Conservation (phyloP, 2,113 vertebrate species). For the Mustela lutreola region DNA sequence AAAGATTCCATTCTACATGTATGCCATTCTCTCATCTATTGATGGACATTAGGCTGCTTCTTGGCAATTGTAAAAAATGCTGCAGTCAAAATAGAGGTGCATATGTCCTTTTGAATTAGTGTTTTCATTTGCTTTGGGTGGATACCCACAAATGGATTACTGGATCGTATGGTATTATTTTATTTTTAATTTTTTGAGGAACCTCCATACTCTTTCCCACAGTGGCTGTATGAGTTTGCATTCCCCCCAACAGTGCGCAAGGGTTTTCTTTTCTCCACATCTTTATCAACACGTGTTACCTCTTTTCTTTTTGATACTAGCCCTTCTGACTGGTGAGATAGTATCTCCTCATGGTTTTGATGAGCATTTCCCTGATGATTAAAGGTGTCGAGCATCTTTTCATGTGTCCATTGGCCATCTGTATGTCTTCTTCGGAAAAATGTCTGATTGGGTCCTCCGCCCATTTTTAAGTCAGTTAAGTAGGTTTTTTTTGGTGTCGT, state of each 20-base stretch:
- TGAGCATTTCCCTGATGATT: background rate
- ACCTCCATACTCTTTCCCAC: background rate
- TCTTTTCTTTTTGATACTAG: background rate
- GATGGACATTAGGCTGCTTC: background rate
- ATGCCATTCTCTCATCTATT: background rate
- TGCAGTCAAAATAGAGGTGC: background rate
- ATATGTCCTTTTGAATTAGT: background rate
- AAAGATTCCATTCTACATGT: background rate
- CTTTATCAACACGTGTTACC: background rate
- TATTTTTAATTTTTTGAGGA: background rate
- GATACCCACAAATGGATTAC: background rate
- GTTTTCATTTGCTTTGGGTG: background rate
- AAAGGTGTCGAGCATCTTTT: background rate
- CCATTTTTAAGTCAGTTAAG: background rate
- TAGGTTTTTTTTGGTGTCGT: background rate
- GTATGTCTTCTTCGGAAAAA: background rate
- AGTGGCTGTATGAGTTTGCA: background rate
- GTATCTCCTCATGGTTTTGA: background rate
- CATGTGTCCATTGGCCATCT: background rate
- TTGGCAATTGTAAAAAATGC: background rate
- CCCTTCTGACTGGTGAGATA: background rate
- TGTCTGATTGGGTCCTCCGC: background rate
- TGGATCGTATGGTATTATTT: background rate
- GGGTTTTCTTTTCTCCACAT: background rate
- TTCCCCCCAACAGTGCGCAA: background rate